Base-by-base conservation (phyloP, 2,113 vertebrate genomes). In the Malurus cyaneus region DNA sequence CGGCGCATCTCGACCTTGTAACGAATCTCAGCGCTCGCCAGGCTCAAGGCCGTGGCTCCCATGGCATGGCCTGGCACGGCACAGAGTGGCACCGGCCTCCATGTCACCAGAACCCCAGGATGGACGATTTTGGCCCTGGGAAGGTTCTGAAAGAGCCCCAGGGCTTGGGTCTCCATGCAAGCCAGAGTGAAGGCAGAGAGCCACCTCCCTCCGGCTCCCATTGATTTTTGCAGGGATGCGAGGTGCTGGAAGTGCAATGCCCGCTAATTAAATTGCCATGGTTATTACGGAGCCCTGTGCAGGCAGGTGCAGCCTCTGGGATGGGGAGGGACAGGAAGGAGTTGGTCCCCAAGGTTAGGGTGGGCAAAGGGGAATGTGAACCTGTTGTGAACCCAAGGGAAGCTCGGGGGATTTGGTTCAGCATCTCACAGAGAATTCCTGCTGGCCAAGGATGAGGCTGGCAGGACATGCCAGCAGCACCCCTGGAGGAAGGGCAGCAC, bases 31-130 rank as follows among this genome's bases (percentile, higher is more conserved):
- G 57, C 34, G 5, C 36, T 61, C 70, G 20, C 18, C 67, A 0
- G 0, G 25, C 5, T 2, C 1, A 0, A 24, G 32, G 28, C 65
- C 2, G 11, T 0, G 14, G 70, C 34, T 93, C 59, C 52, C 56
- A 11, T 39, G 39, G 39, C 62, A 21, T 0, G 16, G 50, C 59
- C 46, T 12, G 60, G 79, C 49, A 19, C 5, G 1, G 20, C 72
- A 47, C 36, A 2, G 34, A 23, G 24, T 2, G 0, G 26, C 3
- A 3, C 24, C 0, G 2, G 9, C 39, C 56, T 65, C 60, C 23
- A 8, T 5, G 2, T 0, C 1, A 18, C n/a, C 62, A n/a, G 24
- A 70, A 36, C 47, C 10, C 8, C 4, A 16, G 19, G 18, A 12
- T 0, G 6, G 41, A 34, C 18, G 4, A 12, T 52, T 91, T 52